Evolutionary conservation across 2,797 vertebrate genomes (phyloP), one percentile per base, ranked within the genome.

Genomic region (Cephalopachus bancanus): DNA sequence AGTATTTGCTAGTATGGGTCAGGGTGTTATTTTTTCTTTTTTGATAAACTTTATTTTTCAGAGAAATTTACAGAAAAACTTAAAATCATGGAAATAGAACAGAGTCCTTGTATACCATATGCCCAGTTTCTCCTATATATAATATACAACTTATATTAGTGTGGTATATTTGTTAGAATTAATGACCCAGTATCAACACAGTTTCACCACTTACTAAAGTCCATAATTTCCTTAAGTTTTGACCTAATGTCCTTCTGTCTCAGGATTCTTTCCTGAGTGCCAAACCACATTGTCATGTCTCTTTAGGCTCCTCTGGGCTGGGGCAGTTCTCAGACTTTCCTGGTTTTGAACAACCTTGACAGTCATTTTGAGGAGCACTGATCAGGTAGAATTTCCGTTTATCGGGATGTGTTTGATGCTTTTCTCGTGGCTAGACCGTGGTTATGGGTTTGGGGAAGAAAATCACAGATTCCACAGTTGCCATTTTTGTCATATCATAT

Each of bases 61-160:
- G 69, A 81, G 93, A 37, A 37, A 81, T 83, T 71, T 80, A 90
- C 7, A 83, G 83, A 79, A 67, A 83, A 79, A 71, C 10, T 81
- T 37, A 37, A 37, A 37, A 37, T 37, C 37, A 53, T 37, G 62
- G 92, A 71, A 72, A 86, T 44, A 85, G 44, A 59, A 62, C 24
- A 64, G 7, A 76, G 44, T 81, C 85, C 7, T 74, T 67, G 55
- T 10, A n/a, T 51, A 28, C 49, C 7, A 4, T 20, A 30, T 49
- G 19, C 33, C 19, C 59, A 22, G 16, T 14, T 75, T 78, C 28
- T 49, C 12, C 17, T 51, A 26, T 53, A 37, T 62, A 78, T 28
- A 74, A 83, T 37, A 37, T 37, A 59, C 22, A 75, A 71, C 69
- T 67, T 33, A 30, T 1, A 64, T 74, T 20, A 64, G 6, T 17